phyloP scores from a whole-genome alignment of 1,140 invertebrate genomes.

The Drosophila carrolli region DNA sequence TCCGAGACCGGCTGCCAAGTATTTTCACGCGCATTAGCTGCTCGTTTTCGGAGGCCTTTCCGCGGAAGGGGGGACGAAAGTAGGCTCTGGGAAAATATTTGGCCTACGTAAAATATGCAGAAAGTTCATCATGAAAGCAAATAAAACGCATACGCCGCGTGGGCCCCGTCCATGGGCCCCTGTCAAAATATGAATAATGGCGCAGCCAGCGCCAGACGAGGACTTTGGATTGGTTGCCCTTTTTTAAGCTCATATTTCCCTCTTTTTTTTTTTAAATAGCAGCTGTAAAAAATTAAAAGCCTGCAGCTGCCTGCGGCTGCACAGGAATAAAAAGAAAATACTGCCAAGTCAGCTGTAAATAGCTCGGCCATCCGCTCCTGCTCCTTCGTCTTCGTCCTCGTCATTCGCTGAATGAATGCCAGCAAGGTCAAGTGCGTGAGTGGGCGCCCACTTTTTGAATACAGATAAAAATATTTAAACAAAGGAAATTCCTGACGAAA shows the following conservation, averaged over 20 bases:
- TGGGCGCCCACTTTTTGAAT: constrained; percentile 7
- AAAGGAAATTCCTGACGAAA: not conserved
- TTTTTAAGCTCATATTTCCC: constrained; percentile 21
- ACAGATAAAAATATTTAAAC: not conserved
- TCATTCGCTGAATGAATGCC: constrained; percentile 51
- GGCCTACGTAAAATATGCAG: constrained; percentile 68
- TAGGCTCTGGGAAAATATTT: constrained; percentile 40
- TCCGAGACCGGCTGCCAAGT: constrained; percentile 24
- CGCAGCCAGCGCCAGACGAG: constrained; percentile 44
- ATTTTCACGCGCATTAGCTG: constrained; percentile 64
- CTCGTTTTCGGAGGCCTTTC: constrained; percentile 43
- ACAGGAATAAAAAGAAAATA: constrained; percentile 43
- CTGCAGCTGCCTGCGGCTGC: constrained; percentile 54
- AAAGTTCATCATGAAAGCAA: constrained; percentile 74
- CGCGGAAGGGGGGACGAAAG: constrained; percentile 1
- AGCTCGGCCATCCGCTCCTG: constrained; percentile 30
- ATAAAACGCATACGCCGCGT: constrained; percentile 77
- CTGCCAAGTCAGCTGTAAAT: constrained; percentile 72
- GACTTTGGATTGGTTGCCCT: constrained; percentile 27
- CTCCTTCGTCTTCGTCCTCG: constrained; percentile 1
- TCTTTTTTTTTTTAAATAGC: constrained; percentile 55
- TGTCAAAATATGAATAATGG: constrained; percentile 81
- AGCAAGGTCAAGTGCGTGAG: constrained; percentile 62
- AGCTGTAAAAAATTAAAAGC: constrained; percentile 76
- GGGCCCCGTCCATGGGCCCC: constrained; percentile 46